phyloP scores from a whole-genome alignment of 2,797 vertebrate species.

The Sebastes nivosus region DNA sequence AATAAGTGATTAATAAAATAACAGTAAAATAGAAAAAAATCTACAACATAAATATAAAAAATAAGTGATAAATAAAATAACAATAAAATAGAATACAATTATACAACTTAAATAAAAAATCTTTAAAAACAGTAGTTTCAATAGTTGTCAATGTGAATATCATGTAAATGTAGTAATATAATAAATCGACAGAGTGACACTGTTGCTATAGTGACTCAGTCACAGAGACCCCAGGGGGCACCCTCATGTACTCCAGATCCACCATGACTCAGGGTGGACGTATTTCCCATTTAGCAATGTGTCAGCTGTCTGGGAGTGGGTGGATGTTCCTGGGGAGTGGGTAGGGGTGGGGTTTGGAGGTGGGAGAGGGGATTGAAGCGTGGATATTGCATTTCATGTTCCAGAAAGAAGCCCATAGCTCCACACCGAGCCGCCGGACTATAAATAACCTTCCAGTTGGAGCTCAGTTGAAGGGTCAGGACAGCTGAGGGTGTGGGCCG shows the following conservation, averaged over 20 bases:
- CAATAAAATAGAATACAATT: no score
- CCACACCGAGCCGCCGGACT: slow-evolving; percentile 65
- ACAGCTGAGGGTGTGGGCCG: slow-evolving; percentile 84
- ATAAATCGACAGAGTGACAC: neutral
- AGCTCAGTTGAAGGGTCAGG: slow-evolving; percentile 79
- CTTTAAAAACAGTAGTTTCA: neutral
- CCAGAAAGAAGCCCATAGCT: slow-evolving; percentile 82
- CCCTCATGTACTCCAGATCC: neutral
- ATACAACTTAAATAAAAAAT: no score
- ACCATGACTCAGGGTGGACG: slow-evolving; percentile 62
- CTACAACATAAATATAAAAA: no score
- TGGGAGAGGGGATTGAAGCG: slow-evolving; percentile 39
- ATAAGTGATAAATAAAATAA: no score
- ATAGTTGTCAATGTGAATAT: neutral
- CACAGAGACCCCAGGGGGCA: slow-evolving; percentile 8
- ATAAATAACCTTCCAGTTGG: slow-evolving; percentile 87
- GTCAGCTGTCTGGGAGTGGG: slow-evolving; percentile 84
- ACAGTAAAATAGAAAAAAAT: no score
- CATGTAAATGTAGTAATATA: neutral
- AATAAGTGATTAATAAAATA: no score
- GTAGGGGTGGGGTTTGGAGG: slow-evolving; percentile 20
- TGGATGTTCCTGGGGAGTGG: slow-evolving; percentile 29
- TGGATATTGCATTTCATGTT: slow-evolving; percentile 85
- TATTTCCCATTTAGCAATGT: slow-evolving; percentile 59
- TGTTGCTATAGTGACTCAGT: slow-evolving; percentile 21